phyloP scores from a whole-genome alignment of 2,888 invertebrate species.

The Agapostemon virescens region DNA sequence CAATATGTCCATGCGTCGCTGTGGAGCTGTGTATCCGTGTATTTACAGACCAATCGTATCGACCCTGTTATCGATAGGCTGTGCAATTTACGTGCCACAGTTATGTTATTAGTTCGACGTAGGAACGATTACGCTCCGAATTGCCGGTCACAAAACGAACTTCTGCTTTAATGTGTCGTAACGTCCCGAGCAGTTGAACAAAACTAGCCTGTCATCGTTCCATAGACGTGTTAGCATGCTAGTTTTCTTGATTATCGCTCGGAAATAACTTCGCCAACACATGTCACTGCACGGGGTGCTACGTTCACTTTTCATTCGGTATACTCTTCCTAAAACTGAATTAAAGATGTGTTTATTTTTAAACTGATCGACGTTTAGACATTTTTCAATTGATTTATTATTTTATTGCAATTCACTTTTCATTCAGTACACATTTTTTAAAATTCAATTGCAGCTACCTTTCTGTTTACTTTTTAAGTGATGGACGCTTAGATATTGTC shows the following conservation, averaged over 20 bases:
- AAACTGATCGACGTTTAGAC: too few species aligned
- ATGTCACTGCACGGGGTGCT: not conserved
- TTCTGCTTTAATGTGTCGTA: conserved; percentile 71
- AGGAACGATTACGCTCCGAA: conserved; percentile 56
- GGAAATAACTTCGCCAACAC: conserved; percentile 21
- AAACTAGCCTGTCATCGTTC: conserved; percentile 50
- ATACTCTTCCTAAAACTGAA: too few species aligned
- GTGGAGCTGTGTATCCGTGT: conserved; percentile 6
- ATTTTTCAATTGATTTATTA: too few species aligned
- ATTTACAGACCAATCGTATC: conserved; percentile 11
- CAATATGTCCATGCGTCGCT: not conserved
- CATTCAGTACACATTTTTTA: too few species aligned
- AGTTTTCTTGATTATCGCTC: conserved; percentile 21
- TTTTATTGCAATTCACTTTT: too few species aligned
- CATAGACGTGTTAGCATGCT: conserved; percentile 31
- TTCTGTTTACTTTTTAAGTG: too few species aligned
- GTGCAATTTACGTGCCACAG: conserved; percentile 42
- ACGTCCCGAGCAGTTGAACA: conserved; percentile 59
- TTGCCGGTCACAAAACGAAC: conserved; percentile 67
- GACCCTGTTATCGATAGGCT: conserved; percentile 37
- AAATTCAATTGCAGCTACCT: too few species aligned
- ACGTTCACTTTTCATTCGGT: not conserved
- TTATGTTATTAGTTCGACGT: conserved; percentile 53
- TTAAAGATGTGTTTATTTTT: too few species aligned
- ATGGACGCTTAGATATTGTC: too few species aligned